Base-by-base conservation (phyloP, 2,888 invertebrate genomes). In the Teinopalpus imperialis region DNA sequence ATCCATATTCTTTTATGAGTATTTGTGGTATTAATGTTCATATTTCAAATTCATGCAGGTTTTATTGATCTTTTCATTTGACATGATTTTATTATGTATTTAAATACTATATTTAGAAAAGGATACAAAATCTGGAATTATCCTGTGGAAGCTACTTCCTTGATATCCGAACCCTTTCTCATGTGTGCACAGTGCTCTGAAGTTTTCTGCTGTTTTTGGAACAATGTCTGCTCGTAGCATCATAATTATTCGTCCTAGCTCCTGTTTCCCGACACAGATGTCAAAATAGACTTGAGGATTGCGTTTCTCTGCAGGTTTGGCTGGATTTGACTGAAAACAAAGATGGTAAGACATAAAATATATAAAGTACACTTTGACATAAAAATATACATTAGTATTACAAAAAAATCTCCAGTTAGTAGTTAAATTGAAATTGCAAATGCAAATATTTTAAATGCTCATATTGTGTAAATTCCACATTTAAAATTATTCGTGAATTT, bases 51-150 rank as follows among this genome's bases (percentile, higher is more conserved):
- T n/a, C n/a, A n/a, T n/a, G n/a, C n/a, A n/a, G n/a, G n/a, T n/a
- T n/a, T n/a, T n/a, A n/a, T n/a, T n/a, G n/a, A n/a, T n/a, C n/a
- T n/a, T n/a, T n/a, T n/a, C n/a, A n/a, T n/a, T n/a, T n/a, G n/a
- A n/a, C n/a, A n/a, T n/a, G n/a, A n/a, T n/a, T n/a, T n/a, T n/a
- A n/a, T n/a, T n/a, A n/a, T n/a, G n/a, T n/a, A n/a, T n/a, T n/a
- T n/a, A n/a, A n/a, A n/a, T n/a, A n/a, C n/a, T n/a, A n/a, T n/a
- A n/a, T n/a, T n/a, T 16, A 21, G n/a, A 49, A 87, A 92, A 92
- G 91, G 92, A 92, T 95, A 98, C 98, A 92, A 99, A 99, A 69
- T 97, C 97, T n/a, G 99, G 98, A 75, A 99, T 99, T 43, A 99
- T 95, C 63, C 98, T 85, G 74, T 98, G 99, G 70, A 99, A 96